Evolutionary conservation across 2,797 vertebrate species (phyloP), one percentile per base, ranked within the genome.

Genomic region (Sphaeramia orbicularis): DNA sequence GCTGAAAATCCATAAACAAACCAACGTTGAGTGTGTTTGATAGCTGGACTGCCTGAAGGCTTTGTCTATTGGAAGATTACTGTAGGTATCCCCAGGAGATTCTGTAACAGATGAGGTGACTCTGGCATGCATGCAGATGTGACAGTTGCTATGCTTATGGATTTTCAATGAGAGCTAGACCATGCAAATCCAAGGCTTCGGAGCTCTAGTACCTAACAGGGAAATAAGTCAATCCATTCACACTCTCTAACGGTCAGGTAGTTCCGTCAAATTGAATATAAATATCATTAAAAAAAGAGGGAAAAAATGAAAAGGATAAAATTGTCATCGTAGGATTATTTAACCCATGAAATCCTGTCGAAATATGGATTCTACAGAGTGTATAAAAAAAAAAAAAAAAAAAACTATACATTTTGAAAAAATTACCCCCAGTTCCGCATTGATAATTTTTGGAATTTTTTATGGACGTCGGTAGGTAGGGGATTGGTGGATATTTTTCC

Each of bases 1-100:
- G 42, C 36, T 37, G 71, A 67, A 88, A 90, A 91, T 92, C 89
- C 67, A 91, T 90, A 88, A 90, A 90, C 86, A 87, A 90, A 87
- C 71, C 51, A 53, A 74, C 65, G 59, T 78, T 14, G 43, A 71
- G 70, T 65, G 72, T 73, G 71, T 75, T 70, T 86, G 80, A 90
- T 86, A 70, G 76, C 68, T 42, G 44, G 64, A 71, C 71, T 58
- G 84, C 83, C 86, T 68, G 74, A 74, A 79, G 86, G 72, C 78
- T 84, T 81, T 77, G 66, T 88, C 86, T 79, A 66, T 76, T 76
- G 69, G 80, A 80, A 82, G 77, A 87, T 90, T 84, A 86, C 83
- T 78, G 85, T 81, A 86, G 74, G 54, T 73, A 57, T 57, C 77
- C 81, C 71, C 78, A 24, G 81, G 86, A 75, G 76, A 42, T 44